Evolutionary conservation across 92 coral and sea anemone genomes (phyloP), one percentile per base, ranked within the genome.

Genomic region (Micromussa lordhowensis): DNA sequence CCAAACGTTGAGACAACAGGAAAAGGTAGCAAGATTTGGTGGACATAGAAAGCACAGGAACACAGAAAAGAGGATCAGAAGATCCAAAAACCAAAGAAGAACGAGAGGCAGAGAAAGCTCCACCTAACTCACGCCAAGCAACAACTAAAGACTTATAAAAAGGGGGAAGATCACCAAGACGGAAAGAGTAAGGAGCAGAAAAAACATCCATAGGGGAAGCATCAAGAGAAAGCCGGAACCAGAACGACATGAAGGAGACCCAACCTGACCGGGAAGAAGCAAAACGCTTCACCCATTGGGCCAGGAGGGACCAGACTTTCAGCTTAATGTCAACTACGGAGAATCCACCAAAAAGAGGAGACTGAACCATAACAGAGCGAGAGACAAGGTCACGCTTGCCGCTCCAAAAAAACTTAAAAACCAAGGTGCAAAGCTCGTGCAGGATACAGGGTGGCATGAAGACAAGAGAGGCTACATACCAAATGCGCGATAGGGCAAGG

Each of bases 401-500:
- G 0, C 16, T 22, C 89, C 88, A 77, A 21, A 87, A 84, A 31
- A 82, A 88, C 3, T 58, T 10, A n/a, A 58, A 79, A 1, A 82
- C 78, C 0, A 83, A 3, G 28, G 55, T 0, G 0, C 54, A n/a
- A 0, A 88, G 30, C 22, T 59, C 75, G 0, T 16, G 5, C 0
- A 3, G 1, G 0, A 88, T 82, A 55, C 70, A 72, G 0, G 19
- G 15, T 0, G 92, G 94, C 48, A 88, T 51, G 22, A 24, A 75
- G 0, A 77, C 70, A 0, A 61, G 29, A 8, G 89, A 61, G 0
- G 85, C 88, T 24, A 84, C 68, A 51, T 91, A 88, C 94, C 92
- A 91, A 3, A 91, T 40, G 19, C 82, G 77, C 17, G 86, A 82
- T 0, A 91, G 82, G 3, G 80, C 89, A 3, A 91, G 68, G 4